phyloP scores from a whole-genome alignment of 2,797 vertebrate genomes.

The Eulemur coronatus region DNA sequence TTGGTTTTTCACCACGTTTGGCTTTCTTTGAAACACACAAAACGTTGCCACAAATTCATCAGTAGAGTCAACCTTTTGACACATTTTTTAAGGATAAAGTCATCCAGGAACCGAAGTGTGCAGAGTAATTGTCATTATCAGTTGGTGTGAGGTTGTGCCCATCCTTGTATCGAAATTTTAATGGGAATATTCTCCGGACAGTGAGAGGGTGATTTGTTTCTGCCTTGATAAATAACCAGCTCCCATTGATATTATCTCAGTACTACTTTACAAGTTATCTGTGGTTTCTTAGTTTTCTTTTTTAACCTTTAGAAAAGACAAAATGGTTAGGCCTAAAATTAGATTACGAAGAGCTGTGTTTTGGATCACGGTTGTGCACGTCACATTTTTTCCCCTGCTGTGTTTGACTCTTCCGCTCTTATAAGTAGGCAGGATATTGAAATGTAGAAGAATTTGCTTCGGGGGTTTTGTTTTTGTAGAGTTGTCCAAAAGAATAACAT shows the following conservation, averaged over 20 bases:
- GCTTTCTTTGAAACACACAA: conserved; percentile 15
- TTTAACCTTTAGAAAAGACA: conserved; percentile 11
- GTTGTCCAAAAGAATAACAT: conserved; percentile 55
- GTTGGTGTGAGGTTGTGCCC: neutral
- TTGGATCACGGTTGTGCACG: conserved; percentile 74
- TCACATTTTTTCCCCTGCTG: conserved; percentile 70
- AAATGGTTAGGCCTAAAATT: conserved; percentile 69
- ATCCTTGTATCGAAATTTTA: neutral
- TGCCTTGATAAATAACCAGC: neutral
- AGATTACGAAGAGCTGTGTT: conserved; percentile 63
- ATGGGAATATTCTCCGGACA: neutral
- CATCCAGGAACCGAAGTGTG: neutral
- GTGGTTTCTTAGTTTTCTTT: neutral
- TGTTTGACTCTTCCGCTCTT: conserved; percentile 75
- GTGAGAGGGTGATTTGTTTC: conserved; percentile 44
- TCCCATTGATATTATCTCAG: neutral
- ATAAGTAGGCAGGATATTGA: conserved; percentile 78
- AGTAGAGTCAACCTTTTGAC: neutral
- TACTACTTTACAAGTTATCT: neutral
- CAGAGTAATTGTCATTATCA: neutral
- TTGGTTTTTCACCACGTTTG: conserved; percentile 59
- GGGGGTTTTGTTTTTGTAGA: conserved; percentile 50
- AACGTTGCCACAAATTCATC: neutral
- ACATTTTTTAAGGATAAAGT: conserved; percentile 30
- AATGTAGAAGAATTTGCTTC: conserved; percentile 70